Conservation (phyloP, 2,888 invertebrate genomes). For the Tetropium fuscum region DNA sequence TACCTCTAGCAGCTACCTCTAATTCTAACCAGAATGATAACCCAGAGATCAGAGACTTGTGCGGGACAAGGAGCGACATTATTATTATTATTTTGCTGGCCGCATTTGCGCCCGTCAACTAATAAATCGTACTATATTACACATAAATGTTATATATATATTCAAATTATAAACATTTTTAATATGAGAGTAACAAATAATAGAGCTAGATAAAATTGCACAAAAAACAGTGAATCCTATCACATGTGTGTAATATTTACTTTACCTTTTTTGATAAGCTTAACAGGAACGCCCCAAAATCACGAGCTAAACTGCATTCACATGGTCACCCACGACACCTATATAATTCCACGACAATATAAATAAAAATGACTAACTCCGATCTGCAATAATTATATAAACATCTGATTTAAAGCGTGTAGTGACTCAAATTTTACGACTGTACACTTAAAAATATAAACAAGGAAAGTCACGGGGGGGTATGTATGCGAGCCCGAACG, state of each 20-base stretch:
- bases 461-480: slow-evolving; percentile 3
- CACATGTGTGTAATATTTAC: neutral
- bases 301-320: neutral
- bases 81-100: too few species aligned
- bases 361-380: slow-evolving; percentile 19
- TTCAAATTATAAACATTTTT: too few species aligned
- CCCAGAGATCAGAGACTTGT: too few species aligned
- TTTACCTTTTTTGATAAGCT: neutral
- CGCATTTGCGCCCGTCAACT: too few species aligned
- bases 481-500: too few species aligned
- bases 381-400: neutral
- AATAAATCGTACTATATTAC: too few species aligned
- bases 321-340: neutral
- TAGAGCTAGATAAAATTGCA: too few species aligned
- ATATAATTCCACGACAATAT: neutral
- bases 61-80: too few species aligned
- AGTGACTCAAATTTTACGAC: slow-evolving; percentile 14
- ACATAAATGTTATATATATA: too few species aligned
- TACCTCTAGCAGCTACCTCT: too few species aligned
- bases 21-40: too few species aligned
- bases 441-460: slow-evolving; percentile 13
- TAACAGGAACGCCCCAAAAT: neutral
- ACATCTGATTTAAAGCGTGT: neutral
- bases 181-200: too few species aligned
- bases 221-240: neutral